Base-by-base conservation (phyloP, 2,888 invertebrate genomes). In the Papilio protenor region DNA sequence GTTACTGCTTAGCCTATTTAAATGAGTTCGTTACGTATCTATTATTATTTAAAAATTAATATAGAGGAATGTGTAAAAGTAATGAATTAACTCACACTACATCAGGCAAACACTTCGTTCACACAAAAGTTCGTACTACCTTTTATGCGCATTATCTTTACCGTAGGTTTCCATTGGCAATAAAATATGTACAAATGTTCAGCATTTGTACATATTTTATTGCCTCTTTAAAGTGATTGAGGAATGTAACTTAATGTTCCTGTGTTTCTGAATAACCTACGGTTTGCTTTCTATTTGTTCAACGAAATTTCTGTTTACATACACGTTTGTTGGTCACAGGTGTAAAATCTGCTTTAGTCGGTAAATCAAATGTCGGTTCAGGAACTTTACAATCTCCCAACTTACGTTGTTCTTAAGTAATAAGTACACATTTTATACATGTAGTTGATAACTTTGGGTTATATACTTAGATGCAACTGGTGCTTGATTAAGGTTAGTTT, bases 281-380 rank as follows among this genome's bases (percentile, higher is more conserved):
- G 2, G 16, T 16, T 52, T 52, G 11, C 8, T 59, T 59, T 11
- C 1, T 27, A 61, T 61, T 61, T 27, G 16, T 5, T 12, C 18
- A 64, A 33, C 66, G 16, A 71, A 40, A 21, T 45, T 55, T 73
- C 18, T 11, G 21, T 73, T 23, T 57, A 40, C 64, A 57, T 64
- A 75, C 74, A 71, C 47, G 64, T 77, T 74, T 69, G 70, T 52
- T 72, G 47, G 72, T 55, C 78, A 47, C 78, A 78, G 78, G 75
- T 78, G 78, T 76, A 49, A 71, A 57, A 66, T 69, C 66, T 78
- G 66, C 75, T 75, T 75, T 64, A 64, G 72, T 64, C 47, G 8
- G 55, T 72, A 78, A 75, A 78, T 78, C 78, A 75, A 72, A 66
- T 23, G 71, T 71, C 55, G 40, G 52, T 18, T 27, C 47, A 8